phyloP scores from a whole-genome alignment of 2,113 vertebrate species.

The Tenrec ecaudatus region DNA sequence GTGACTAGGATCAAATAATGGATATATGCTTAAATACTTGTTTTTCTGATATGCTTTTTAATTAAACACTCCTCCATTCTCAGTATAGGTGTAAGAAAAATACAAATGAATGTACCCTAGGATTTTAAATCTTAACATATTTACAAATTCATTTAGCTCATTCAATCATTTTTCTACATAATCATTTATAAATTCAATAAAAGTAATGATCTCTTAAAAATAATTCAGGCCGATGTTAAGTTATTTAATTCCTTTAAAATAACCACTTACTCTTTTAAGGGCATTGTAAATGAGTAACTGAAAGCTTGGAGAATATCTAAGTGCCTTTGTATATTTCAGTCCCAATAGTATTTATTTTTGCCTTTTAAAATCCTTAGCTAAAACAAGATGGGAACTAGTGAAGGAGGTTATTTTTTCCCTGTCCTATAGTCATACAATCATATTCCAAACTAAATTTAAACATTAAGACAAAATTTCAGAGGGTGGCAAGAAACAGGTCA shows the following conservation, averaged over 20 bases:
- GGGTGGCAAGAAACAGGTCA: constrained; percentile 54
- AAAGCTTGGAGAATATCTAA: constrained; percentile 57
- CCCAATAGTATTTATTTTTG: constrained; percentile 51
- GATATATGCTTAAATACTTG: too few relatives aligned
- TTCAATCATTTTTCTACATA: not conserved
- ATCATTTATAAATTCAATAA: constrained; percentile 31
- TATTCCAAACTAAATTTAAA: constrained; percentile 60
- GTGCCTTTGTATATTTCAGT: constrained; percentile 35
- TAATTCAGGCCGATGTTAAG: not conserved
- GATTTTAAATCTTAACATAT: not conserved
- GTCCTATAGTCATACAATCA: constrained; percentile 34
- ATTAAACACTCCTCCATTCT: not conserved
- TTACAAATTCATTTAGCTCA: not conserved
- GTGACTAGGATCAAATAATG: too few relatives aligned
- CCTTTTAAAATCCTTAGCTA: constrained; percentile 22
- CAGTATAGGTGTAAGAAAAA: constrained; percentile 19
- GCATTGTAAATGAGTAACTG: constrained; percentile 32
- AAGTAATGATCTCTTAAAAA: constrained; percentile 1
- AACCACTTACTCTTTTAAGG: constrained; percentile 27
- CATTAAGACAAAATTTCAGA: constrained; percentile 58
- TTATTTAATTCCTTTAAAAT: not conserved
- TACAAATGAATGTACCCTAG: not conserved
- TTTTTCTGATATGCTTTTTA: too few relatives aligned
- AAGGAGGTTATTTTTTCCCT: constrained; percentile 51
- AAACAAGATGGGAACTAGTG: constrained; percentile 14